phyloP scores from a whole-genome alignment of 2,113 vertebrate species.

The Phalacrocorax brasilianus region DNA sequence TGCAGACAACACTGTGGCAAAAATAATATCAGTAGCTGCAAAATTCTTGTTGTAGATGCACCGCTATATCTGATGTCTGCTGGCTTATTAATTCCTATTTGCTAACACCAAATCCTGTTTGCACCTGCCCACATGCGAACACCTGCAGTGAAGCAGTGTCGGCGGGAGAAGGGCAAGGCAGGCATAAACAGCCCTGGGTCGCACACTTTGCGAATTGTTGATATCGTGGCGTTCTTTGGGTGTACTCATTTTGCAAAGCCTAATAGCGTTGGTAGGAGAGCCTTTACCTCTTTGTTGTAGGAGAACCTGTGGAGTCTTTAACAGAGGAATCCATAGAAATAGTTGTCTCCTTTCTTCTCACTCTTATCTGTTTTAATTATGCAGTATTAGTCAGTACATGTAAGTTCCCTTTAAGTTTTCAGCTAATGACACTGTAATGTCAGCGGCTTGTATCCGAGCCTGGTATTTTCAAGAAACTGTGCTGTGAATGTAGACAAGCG shows the following conservation, averaged over 20 bases:
- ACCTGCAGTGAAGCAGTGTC: rapidly evolving
- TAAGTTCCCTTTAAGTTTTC: background rate
- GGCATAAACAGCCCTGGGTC: rapidly evolving
- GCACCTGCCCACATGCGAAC: rapidly evolving
- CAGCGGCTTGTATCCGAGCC: background rate
- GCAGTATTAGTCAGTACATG: background rate
- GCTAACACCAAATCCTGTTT: background rate
- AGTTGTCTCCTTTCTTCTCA: background rate
- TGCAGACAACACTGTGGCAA: rapidly evolving
- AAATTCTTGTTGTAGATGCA: background rate
- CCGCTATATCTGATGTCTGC: rapidly evolving
- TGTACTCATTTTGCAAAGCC: rapidly evolving
- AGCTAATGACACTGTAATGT: background rate
- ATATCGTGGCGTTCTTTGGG: background rate
- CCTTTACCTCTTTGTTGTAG: background rate
- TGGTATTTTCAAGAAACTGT: background rate
- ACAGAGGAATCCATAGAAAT: background rate
- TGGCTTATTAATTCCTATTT: background rate
- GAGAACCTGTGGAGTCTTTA: background rate
- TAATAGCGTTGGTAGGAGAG: rapidly evolving
- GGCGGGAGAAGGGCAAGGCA: background rate
- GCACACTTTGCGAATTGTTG: rapidly evolving
- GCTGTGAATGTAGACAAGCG: background rate
- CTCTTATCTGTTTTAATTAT: rapidly evolving
- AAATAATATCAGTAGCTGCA: background rate